phyloP scores from a whole-genome alignment of 2,113 vertebrate species.

The Physeter macrocephalus region DNA sequence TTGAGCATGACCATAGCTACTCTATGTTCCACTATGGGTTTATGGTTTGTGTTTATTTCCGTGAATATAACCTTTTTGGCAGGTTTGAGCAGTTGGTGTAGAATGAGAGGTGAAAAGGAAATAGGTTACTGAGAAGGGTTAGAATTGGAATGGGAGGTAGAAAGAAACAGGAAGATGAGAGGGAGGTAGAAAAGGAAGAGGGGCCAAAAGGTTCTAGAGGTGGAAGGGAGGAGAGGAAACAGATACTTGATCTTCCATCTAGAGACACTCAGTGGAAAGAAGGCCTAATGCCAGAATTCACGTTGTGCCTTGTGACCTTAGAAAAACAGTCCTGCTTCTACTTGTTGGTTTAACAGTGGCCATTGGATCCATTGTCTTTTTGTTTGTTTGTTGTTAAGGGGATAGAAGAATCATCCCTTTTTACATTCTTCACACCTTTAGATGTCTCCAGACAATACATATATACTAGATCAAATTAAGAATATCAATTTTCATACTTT shows the following conservation, averaged over 20 bases:
- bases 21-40: neutral
- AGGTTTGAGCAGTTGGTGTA: neutral
- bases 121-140: neutral
- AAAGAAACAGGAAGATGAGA: slow-evolving; percentile 40
- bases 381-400: slow-evolving; percentile 17
- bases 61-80: slow-evolving; percentile 20
- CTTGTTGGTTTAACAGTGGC: slow-evolving; percentile 9
- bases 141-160: slow-evolving; percentile 11
- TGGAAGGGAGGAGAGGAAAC: slow-evolving; percentile 33
- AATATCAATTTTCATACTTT: neutral
- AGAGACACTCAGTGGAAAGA: slow-evolving; percentile 21
- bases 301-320: slow-evolving; percentile 1
- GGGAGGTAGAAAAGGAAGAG: slow-evolving; percentile 12
- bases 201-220: neutral
- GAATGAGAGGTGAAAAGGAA: slow-evolving; percentile 24
- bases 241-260: slow-evolving; percentile 1
- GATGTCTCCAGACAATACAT: neutral
- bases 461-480: neutral
- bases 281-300: slow-evolving; percentile 24
- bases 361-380: neutral
- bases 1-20: neutral
- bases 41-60: slow-evolving; percentile 31
- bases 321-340: neutral
- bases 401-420: neutral
- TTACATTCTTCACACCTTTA: neutral